Conservation (phyloP, 2,888 invertebrate species). For the Drosophila melanocephala region DNA sequence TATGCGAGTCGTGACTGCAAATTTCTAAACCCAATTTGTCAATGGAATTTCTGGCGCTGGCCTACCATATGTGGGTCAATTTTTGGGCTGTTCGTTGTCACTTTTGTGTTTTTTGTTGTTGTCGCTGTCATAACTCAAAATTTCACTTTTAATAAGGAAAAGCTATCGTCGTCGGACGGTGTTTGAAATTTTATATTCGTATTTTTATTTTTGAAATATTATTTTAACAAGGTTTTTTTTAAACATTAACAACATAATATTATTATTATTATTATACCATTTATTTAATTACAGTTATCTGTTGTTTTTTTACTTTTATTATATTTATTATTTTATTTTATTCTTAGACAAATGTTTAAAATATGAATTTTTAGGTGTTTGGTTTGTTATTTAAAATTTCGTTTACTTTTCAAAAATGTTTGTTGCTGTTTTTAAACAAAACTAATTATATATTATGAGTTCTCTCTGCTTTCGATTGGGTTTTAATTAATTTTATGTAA, state of each 20-base stretch:
- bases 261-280: conserved; percentile 75
- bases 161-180: conserved; percentile 12
- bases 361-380: conserved; percentile 71
- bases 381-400: conserved; percentile 65
- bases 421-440: conserved; percentile 53
- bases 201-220: conserved; percentile 84
- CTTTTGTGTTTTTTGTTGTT: conserved; percentile 3
- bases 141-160: conserved; percentile 71
- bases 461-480: conserved; percentile 41
- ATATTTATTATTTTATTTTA: conserved; percentile 44
- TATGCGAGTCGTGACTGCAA: conserved; percentile 66
- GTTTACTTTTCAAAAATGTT: conserved; percentile 45
- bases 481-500: conserved; percentile 47
- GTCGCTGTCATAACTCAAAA: conserved; percentile 51
- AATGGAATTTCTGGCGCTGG: conserved; percentile 66
- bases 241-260: conserved; percentile 86
- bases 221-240: conserved; percentile 85
- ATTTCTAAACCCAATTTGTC: conserved; percentile 76
- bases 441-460: conserved; percentile 53
- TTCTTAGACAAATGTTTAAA: conserved; percentile 77
- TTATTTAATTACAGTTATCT: conserved; percentile 68
- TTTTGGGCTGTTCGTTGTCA: conserved; percentile 37
- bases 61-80: conserved; percentile 54
- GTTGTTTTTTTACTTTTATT: conserved; percentile 67
- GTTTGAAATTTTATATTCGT: conserved; percentile 73